A percentile compares a stretch with the other conserved stretches of the same genome.
Evolutionary conservation across 2,797 vertebrate genomes (phyloP).

Genomic region (Lycodopsis pacificus): DNA sequence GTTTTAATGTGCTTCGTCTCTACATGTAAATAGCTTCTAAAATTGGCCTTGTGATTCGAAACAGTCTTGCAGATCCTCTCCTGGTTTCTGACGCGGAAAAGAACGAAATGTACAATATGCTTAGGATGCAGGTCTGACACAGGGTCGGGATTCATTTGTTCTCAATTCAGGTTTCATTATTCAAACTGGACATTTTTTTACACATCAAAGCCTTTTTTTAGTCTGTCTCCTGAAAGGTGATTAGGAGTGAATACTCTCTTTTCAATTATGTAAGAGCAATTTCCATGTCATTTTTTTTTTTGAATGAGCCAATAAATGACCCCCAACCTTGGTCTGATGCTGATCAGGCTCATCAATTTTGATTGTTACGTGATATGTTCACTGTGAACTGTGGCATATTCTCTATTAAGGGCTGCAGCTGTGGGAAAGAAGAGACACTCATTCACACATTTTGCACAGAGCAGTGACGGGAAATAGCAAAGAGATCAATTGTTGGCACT

Average conservation of each 20-base stretch:
- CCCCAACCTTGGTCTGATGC: conserved; percentile 33
- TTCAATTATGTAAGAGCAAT: conserved; percentile 61
- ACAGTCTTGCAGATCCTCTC: conserved; percentile 27
- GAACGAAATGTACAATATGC: conserved; percentile 42
- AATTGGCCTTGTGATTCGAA: conserved; percentile 41
- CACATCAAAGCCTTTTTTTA: conserved; percentile 41
- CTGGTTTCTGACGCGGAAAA: conserved; percentile 33
- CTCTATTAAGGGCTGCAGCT: conserved; percentile 41
- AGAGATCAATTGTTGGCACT: conserved; percentile 51
- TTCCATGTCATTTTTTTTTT: conserved; percentile 46
- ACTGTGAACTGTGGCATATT: conserved; percentile 38
- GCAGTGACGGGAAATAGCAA: conserved; percentile 49
- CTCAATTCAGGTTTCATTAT: conserved; percentile 59
- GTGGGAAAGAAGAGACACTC: conserved; percentile 40
- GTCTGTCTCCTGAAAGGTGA: conserved; percentile 50
- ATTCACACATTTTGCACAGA: conserved; percentile 53
- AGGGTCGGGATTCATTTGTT: conserved; percentile 52
- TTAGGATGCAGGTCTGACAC: conserved; percentile 42
- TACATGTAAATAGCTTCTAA: conserved; percentile 51
- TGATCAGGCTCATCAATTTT: conserved; percentile 51
- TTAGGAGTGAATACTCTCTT: conserved; percentile 58
- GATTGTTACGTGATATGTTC: conserved; percentile 56
- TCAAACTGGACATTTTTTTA: conserved; percentile 49
- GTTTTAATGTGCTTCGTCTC: conserved; percentile 56
- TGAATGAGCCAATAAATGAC: conserved; percentile 57